Percentiles rank a stretch among this genome's conserved stretches.
These are phyloP conservation scores for Pogonophryne albipinna DNA, from an alignment of 2,797 vertebrate genomes.

Conservation along the genomic window DNA sequence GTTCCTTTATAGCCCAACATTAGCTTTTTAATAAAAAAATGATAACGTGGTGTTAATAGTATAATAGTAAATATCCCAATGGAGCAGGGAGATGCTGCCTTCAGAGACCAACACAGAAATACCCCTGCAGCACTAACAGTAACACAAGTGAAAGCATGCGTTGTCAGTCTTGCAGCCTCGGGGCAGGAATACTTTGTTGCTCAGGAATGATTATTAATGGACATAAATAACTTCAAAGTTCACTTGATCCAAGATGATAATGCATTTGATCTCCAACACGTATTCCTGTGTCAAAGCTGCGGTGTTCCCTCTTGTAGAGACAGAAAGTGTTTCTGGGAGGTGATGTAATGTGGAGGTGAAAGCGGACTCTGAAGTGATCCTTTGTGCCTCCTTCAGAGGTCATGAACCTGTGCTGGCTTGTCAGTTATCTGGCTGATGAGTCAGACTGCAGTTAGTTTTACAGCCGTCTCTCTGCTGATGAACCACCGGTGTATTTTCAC, in stretches of 20 bases:
- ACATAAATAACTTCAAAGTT: conserved; percentile 4
- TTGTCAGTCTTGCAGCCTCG: conserved; percentile 19
- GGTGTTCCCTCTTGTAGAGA: not conserved
- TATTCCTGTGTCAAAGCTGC: conserved; percentile 6
- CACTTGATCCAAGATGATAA: not conserved
- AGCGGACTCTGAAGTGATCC: conserved; percentile 58
- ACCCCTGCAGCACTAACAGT: no score
- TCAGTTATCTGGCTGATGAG: conserved; percentile 60
- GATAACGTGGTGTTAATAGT: no score
- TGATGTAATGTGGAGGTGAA: conserved; percentile 58
- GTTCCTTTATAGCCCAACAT: no score
- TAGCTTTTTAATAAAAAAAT: no score
- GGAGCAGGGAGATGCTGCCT: no score
- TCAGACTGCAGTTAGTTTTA: conserved; percentile 57
- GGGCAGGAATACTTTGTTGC: conserved; percentile 30
- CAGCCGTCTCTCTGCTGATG: conserved; percentile 54
- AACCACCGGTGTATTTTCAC: conserved; percentile 72
- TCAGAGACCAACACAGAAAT: no score
- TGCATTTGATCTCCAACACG: not conserved
- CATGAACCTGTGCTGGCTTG: conserved; percentile 68
- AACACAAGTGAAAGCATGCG: not conserved
- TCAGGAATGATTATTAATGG: conserved; percentile 39
- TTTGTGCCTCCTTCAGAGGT: conserved; percentile 60
- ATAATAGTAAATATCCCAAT: no score
- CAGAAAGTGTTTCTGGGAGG: conserved; percentile 10